Base-by-base conservation (phyloP, 2,888 invertebrate species). In the Bibio marci region DNA sequence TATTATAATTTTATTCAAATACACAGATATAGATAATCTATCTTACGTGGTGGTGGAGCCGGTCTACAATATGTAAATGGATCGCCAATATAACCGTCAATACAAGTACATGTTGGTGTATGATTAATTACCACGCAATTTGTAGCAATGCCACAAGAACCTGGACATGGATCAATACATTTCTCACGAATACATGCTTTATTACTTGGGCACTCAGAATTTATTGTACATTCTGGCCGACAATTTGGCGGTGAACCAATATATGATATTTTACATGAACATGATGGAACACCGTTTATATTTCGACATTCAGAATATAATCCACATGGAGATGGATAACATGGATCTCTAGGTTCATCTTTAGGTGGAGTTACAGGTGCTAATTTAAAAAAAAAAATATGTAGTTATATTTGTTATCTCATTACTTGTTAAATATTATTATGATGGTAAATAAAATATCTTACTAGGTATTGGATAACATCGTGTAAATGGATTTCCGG, bases 121-220 rank as follows among this genome's bases (percentile, higher is more conserved):
- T 85, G 81, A 52, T 76, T 79, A 44, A 74, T 69, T 6, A 82
- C 77, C 30, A 56, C 56, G 51, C 79, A 73, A 46, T 67, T 64
- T 40, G 80, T 69, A 49, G 70, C 66, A 42, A 71, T 50, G 34
- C 80, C 79, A 50, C 80, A 86, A 6, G 78, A 78, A 11, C 82
- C 82, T 8, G 78, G 78, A 49, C 85, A 86, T n/a, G 83, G 83
- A 57, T 85, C 81, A 46, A 61, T 65, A 55, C 85, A 85, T 55
- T 70, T 78, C 51, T 78, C 73, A 47, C 74, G 71, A 34, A 85
- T 76, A 51, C 87, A 87, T 30, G 85, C 81, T 48, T 71, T 64
- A 52, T 76, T 73, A 50, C 75, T 76, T 7, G 75, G 59, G 55
- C 87, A 87, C 49, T 85, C 85, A 0, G 79, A 66, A 53, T 78